A percentile compares a stretch with the other conserved stretches of the same genome.
These are phyloP conservation scores for Macrosiphum euphorbiae DNA, from an alignment of 2,888 invertebrate species.

Conservation along the genomic window DNA sequence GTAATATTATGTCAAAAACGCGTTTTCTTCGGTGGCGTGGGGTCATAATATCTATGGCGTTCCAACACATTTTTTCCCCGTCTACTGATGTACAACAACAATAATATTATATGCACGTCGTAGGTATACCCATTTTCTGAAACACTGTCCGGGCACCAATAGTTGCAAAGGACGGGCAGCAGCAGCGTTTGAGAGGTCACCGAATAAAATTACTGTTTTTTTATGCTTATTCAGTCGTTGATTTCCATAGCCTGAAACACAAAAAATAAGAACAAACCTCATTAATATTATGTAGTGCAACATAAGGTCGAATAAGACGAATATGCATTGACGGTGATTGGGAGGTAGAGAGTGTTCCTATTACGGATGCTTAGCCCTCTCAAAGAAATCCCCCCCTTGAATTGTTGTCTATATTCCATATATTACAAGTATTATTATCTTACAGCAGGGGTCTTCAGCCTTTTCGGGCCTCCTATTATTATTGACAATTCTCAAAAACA, in stretches of 20 bases:
- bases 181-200: background rate
- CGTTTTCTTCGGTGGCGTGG: background rate
- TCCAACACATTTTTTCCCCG: background rate
- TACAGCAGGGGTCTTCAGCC: too few species aligned
- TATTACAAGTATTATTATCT: too few species aligned
- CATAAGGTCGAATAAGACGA: background rate
- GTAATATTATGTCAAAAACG: background rate
- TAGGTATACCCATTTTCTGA: background rate
- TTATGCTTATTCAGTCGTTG: conserved; percentile 26
- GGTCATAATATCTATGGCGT: background rate
- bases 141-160: background rate
- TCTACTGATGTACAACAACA: background rate
- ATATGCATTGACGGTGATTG: background rate
- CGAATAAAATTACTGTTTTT: background rate
- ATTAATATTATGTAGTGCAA: background rate
- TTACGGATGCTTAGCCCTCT: background rate
- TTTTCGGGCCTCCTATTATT: too few species aligned
- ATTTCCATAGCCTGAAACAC: conserved; percentile 49
- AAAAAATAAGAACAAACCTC: background rate
- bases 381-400: background rate
- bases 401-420: background rate
- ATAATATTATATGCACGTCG: background rate
- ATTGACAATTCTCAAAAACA: too few species aligned
- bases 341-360: background rate
- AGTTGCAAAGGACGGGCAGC: background rate